Percentiles rank a stretch among this genome's conserved stretches.
Conservation (phyloP, 2,113 vertebrate genomes). For the Dasypus novemcinctus region DNA sequence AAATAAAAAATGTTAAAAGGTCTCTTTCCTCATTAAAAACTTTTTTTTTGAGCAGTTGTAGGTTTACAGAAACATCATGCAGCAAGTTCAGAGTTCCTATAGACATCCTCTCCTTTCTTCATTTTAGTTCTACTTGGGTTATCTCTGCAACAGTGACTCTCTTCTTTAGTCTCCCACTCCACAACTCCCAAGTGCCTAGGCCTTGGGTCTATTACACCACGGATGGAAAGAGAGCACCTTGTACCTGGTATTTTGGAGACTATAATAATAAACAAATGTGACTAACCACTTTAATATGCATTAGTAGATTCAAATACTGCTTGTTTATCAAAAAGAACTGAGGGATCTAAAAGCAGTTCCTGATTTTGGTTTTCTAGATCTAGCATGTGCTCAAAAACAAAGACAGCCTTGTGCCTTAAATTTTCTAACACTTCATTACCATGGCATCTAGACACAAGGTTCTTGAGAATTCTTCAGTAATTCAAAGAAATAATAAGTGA, state of each 20-base stretch:
- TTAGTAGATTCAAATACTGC: not conserved
- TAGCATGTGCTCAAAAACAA: not conserved
- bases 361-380: not conserved
- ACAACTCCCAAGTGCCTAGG: not conserved
- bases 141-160: not conserved
- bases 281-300: not conserved
- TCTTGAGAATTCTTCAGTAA: not conserved
- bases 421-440: slow-evolving; percentile 3
- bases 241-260: not conserved
- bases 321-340: not conserved
- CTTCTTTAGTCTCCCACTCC: not conserved
- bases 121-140: not conserved
- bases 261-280: not conserved
- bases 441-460: not conserved
- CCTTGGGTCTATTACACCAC: not conserved
- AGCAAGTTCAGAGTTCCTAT: no score
- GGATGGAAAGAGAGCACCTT: not conserved
- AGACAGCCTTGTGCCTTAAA: not conserved
- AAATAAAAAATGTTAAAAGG: not conserved
- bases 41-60: no score
- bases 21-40: not conserved
- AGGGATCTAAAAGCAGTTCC: not conserved
- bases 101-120: not conserved
- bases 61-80: no score
- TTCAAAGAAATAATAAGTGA: not conserved